These are phyloP conservation scores for Harlomillsia oculata DNA, from an alignment of 1,140 invertebrate genomes.

Conservation along the genomic window DNA sequence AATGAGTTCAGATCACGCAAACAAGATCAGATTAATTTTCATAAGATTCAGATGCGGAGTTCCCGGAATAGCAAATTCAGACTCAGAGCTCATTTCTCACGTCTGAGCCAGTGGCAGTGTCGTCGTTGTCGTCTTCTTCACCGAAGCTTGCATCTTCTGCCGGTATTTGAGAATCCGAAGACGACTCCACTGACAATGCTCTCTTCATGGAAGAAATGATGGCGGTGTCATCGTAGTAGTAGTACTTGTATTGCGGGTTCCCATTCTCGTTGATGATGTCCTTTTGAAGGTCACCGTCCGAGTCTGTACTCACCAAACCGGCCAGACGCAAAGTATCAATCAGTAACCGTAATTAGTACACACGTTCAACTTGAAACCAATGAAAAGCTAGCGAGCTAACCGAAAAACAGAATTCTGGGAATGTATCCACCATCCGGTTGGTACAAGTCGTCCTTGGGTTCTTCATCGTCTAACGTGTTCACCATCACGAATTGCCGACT, in stretches of 20 bases:
- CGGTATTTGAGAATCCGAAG: neutral
- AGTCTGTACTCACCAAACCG: slow-evolving; percentile 41
- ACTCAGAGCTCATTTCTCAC: too few relatives aligned
- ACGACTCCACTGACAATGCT: slow-evolving; percentile 12
- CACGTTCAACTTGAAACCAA: neutral
- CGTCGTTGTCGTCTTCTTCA: too few relatives aligned
- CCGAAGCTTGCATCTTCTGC: neutral
- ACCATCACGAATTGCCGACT: slow-evolving; percentile 53
- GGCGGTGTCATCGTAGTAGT: slow-evolving; percentile 46
- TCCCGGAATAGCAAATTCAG: too few relatives aligned
- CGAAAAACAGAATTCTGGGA: slow-evolving; percentile 47
- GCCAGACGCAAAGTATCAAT: slow-evolving; percentile 11
- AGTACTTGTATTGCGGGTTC: slow-evolving; percentile 51
- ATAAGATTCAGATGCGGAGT: too few relatives aligned
- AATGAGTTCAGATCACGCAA: too few relatives aligned
- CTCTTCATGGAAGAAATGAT: slow-evolving; percentile 46
- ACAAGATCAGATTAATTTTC: too few relatives aligned
- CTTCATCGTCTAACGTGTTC: slow-evolving; percentile 49
- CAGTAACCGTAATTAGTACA: neutral
- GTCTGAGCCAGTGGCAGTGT: too few relatives aligned
- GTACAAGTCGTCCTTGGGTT: slow-evolving; percentile 43
- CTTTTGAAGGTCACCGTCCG: slow-evolving; percentile 44
- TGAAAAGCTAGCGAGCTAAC: slow-evolving; percentile 36
- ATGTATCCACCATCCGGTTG: slow-evolving; percentile 51
- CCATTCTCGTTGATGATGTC: slow-evolving; percentile 49